Evolutionary conservation across 2,797 vertebrate species (phyloP).

Genomic region (Eptatretus atami): DNA sequence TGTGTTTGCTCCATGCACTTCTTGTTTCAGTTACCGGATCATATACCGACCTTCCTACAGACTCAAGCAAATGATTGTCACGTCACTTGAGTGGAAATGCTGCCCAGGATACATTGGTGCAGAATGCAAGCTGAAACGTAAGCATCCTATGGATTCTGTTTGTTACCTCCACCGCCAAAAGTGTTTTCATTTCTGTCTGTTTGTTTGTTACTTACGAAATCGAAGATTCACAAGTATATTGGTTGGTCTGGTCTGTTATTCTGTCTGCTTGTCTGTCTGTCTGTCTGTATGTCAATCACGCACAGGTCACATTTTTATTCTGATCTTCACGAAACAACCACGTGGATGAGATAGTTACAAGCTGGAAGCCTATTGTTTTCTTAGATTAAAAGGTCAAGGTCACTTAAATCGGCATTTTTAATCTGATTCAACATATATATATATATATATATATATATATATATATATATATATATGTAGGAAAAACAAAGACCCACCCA

Average conservation of each 20-base stretch:
- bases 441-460: not conserved
- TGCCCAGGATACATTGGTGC: slow-evolving; percentile 22
- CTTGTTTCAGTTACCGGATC: slow-evolving; percentile 15
- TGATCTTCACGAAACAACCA: not conserved
- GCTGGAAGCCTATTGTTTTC: too few relatives aligned
- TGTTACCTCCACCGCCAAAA: not conserved
- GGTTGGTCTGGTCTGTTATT: too few relatives aligned
- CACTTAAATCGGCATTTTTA: too few relatives aligned
- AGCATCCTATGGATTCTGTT: not conserved
- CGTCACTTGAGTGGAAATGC: slow-evolving; percentile 27
- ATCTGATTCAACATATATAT: not conserved
- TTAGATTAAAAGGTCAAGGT: too few relatives aligned
- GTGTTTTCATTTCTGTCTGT: not conserved
- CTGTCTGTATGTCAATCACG: too few relatives aligned
- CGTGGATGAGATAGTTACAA: not conserved
- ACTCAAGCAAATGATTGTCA: slow-evolving; percentile 25
- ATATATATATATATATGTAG: not conserved
- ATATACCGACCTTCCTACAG: slow-evolving; percentile 17
- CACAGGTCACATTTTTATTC: too few relatives aligned
- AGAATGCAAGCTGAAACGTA: slow-evolving; percentile 18
- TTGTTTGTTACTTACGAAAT: too few relatives aligned
- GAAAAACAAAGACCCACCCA: not conserved
- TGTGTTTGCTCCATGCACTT: not conserved
- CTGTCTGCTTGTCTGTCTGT: too few relatives aligned
- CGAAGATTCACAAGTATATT: too few relatives aligned